Base-by-base conservation (phyloP, 1,140 invertebrate species). In the Thaumatotibia leucotreta region DNA sequence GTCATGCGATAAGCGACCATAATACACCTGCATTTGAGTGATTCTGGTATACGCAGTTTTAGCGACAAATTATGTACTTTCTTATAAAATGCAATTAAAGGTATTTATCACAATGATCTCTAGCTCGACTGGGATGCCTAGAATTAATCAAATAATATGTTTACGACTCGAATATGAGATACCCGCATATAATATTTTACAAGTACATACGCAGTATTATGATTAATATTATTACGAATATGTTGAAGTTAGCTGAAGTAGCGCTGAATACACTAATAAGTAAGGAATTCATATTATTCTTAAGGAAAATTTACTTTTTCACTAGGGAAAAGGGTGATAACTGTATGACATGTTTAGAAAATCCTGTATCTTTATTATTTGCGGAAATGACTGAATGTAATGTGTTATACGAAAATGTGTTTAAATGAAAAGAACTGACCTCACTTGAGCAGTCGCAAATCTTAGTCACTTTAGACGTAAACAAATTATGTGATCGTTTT, bases 81-180 rank as follows among this genome's bases (percentile, higher is more conserved):
- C 11, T 17, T 39, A 50, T 54, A 29, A 29, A 66, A 54, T 23
- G 45, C 39, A 62, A 61, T 35, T 23, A 35, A 63, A 58, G 33
- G 24, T 63, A 67, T 63, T 66, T 61, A 61, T 66, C 14, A 58
- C 24, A 3, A 61, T 66, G 65, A 66, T 66, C 65, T 66, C 65
- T 66, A 35, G 33, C 33, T 66, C 27, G 65, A 66, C 65, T 66
- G 65, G 54, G 27, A 27, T 62, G 45, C 14, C 45, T 62, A 35
- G 24, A 63, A 66, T 49, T 29, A 24, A 24, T 54, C 23, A 24
- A 17, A 58, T n/a, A n/a, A n/a, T 27, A 58, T 27, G 24, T 10
- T 31, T 22, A 58, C 24, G 11, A 71, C 80, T 82, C 80, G 79
- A 82, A 82, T 82, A 75, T 73, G 68, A 65, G 69, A 52, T 65